Base-by-base conservation (phyloP, 2,797 vertebrate species). In the Telmatherina bonti region DNA sequence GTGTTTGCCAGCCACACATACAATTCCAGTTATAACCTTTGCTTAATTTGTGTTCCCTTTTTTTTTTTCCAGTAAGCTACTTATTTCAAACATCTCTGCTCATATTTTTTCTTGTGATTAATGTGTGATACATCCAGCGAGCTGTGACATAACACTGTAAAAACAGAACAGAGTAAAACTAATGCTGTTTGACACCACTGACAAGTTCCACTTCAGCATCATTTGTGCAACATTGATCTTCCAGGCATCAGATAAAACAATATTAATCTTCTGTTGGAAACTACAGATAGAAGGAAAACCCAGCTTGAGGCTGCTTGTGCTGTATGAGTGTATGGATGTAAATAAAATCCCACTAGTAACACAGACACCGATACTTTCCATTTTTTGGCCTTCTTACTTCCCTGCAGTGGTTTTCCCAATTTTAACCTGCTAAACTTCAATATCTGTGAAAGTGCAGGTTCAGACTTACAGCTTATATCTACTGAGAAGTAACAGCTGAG, bases 261-360 rank as follows among this genome's bases (percentile, higher is more conserved):
- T 59, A 72, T 72, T 54, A 54, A 62, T 68, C 43, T 49, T 12
- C 30, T 11, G 62, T 24, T 24, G 49, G 29, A 56, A 75, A 78
- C 62, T 35, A 60, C 4, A 29, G 35, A 79, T 27, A 72, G 13
- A 41, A 62, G 54, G 35, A 47, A 31, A 84, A 56, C 3, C 43
- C 8, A 11, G 68, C 85, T 80, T 35, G 24, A 33, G 82, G 84
- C 73, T 79, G 71, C 87, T 83, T 83, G 81, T 72, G 70, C 67
- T 70, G 66, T 76, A 52, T 55, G 76, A 72, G 61, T 67, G 68
- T 65, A 49, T 54, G 62, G 74, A 84, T 88, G 82, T 84, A 85
- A 89, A 87, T 83, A 79, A 51, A 73, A 79, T 79, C 72, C 68
- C 56, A 11, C 63, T 78, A 76, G 73, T 84, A 74, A 86, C 72